Conservation (phyloP, 2,113 vertebrate species). For the Panthera tigris region DNA sequence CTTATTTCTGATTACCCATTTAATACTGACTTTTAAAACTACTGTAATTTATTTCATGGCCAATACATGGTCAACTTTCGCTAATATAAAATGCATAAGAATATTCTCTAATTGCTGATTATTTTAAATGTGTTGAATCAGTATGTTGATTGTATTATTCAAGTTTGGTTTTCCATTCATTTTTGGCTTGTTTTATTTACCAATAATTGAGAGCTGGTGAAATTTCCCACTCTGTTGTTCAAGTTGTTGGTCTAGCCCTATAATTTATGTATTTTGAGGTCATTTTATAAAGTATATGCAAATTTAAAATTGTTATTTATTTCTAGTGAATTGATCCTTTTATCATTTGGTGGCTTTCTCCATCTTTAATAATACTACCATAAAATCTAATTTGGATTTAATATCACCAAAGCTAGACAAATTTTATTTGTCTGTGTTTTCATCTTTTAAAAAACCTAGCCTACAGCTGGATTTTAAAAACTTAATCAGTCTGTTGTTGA, state of each 20-base stretch:
- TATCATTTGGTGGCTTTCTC: neutral
- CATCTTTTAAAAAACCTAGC: neutral
- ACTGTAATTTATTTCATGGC: neutral
- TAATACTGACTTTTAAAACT: slow-evolving; percentile 22
- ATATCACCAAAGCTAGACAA: neutral
- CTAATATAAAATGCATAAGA: neutral
- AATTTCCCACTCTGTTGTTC: neutral
- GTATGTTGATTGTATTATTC: neutral
- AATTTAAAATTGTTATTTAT: neutral
- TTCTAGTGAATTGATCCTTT: neutral
- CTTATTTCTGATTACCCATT: neutral
- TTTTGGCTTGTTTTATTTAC: neutral
- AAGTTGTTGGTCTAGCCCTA: neutral
- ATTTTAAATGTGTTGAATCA: neutral
- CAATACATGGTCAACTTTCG: neutral
- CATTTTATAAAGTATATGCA: neutral
- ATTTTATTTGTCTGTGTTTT: neutral
- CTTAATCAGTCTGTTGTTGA: neutral
- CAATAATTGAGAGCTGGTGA: neutral
- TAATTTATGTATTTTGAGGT: neutral
- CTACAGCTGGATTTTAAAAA: neutral
- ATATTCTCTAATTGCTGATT: neutral
- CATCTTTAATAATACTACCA: neutral
- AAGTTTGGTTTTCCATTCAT: neutral
- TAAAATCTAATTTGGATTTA: slow-evolving; percentile 1